phyloP scores from a whole-genome alignment of 2,113 vertebrate species.

The Cynopterus brachyotis region DNA sequence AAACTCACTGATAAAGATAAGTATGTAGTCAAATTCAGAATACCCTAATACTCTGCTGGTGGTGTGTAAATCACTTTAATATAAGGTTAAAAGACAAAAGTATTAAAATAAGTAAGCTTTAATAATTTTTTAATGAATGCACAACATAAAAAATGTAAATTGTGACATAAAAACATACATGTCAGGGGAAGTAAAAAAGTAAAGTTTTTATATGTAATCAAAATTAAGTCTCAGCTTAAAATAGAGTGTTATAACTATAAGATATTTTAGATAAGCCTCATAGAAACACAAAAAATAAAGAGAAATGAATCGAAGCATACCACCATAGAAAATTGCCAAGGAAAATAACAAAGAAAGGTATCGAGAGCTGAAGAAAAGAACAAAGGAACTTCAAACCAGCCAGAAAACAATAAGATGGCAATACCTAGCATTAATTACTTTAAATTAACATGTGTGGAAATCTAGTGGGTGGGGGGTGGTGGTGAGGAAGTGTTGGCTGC shows the following conservation, averaged over 20 bases:
- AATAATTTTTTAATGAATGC: background rate
- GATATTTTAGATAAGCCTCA: background rate
- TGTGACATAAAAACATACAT: background rate
- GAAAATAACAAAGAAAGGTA: background rate
- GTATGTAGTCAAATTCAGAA: background rate
- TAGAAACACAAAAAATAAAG: background rate
- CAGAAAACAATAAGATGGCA: background rate
- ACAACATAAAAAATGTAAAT: background rate
- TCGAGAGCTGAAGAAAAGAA: background rate
- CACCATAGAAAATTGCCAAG: background rate
- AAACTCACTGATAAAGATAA: background rate
- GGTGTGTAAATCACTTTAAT: background rate
- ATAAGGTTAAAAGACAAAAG: background rate
- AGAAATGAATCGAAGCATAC: background rate
- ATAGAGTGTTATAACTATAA: background rate
- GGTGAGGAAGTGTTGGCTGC: background rate
- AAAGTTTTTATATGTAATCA: background rate
- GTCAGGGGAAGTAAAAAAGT: background rate
- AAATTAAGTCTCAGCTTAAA: background rate
- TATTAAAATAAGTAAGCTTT: background rate
- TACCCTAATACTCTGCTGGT: background rate
- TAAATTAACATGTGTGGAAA: background rate
- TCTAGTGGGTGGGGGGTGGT: accelerated
- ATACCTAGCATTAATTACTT: background rate
- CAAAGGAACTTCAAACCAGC: background rate